Percentiles rank a stretch among this genome's conserved stretches.
Evolutionary conservation across 2,113 vertebrate species (phyloP).

Genomic region (Mobula hypostoma): DNA sequence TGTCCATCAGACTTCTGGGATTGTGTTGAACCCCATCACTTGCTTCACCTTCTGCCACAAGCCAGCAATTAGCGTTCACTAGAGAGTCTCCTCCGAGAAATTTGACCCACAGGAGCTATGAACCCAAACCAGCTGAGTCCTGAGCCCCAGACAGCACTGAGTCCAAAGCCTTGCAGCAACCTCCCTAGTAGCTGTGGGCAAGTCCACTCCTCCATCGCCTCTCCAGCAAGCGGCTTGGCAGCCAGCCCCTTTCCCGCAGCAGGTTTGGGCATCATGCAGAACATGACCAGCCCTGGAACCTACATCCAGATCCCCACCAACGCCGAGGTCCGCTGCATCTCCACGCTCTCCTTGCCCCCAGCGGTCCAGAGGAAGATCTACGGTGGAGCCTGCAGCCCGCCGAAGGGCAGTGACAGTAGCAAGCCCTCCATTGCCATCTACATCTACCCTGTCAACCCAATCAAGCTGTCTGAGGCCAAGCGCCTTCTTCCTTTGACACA

Average conservation of each 20-base stretch:
- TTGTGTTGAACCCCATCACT: not conserved
- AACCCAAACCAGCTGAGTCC: not conserved
- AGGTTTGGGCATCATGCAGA: not conserved
- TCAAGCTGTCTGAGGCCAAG: not conserved
- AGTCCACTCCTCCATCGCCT: not conserved
- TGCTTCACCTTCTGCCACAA: not conserved
- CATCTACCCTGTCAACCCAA: not conserved
- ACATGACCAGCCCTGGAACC: not conserved
- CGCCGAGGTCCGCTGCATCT: not conserved
- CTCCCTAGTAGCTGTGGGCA: not conserved
- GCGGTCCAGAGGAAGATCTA: conserved; percentile 21
- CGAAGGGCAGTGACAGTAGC: not conserved
- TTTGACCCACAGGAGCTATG: not conserved
- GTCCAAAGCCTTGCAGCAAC: not conserved
- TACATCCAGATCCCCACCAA: conserved; percentile 21
- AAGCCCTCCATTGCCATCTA: conserved; percentile 3
- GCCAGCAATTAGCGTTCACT: not conserved
- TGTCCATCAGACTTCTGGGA: not conserved
- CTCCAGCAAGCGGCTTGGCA: not conserved
- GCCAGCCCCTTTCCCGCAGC: not conserved
- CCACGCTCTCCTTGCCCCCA: not conserved
- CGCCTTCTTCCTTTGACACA: not conserved
- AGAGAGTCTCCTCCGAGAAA: not conserved
- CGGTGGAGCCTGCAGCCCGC: not conserved
- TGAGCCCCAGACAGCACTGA: not conserved